A percentile compares a stretch with the other conserved stretches of the same genome.
phyloP scores from a whole-genome alignment of 2,797 vertebrate species.

The Phrynocephalus vlangalii region DNA sequence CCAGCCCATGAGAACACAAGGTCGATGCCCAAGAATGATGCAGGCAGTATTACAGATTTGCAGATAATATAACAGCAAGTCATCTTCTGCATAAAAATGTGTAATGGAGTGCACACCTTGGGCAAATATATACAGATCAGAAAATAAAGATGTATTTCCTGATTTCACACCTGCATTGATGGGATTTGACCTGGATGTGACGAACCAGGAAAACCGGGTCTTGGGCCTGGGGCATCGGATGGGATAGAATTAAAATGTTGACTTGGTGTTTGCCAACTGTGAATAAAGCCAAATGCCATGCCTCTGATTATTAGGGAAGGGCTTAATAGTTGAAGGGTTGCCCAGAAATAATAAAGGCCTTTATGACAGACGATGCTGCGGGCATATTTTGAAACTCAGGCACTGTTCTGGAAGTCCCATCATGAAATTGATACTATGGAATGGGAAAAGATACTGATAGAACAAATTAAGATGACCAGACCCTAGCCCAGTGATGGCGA shows the following conservation, averaged over 20 bases:
- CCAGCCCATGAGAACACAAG: not conserved
- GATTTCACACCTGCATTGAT: not conserved
- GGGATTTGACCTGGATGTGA: not conserved
- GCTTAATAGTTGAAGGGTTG: not conserved
- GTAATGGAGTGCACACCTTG: not conserved
- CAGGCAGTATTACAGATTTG: not conserved
- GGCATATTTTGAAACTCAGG: no score
- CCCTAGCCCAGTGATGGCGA: no score
- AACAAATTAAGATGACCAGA: no score
- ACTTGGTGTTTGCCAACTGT: no score
- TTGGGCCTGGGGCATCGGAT: no score
- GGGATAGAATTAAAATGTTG: not conserved
- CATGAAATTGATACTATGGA: no score
- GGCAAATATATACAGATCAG: not conserved
- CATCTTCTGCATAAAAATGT: not conserved
- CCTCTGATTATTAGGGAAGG: not conserved
- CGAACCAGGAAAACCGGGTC: not conserved
- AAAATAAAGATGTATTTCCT: not conserved
- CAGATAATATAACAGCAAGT: not conserved
- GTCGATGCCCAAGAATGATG: not conserved
- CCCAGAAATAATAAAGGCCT: no score
- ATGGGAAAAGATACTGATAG: no score
- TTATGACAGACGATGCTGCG: no score
- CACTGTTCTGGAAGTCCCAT: no score
- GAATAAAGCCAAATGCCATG: not conserved